These are phyloP conservation scores for Hippoglossus hippoglossus DNA, from an alignment of 2,797 vertebrate genomes.

Conservation along the genomic window DNA sequence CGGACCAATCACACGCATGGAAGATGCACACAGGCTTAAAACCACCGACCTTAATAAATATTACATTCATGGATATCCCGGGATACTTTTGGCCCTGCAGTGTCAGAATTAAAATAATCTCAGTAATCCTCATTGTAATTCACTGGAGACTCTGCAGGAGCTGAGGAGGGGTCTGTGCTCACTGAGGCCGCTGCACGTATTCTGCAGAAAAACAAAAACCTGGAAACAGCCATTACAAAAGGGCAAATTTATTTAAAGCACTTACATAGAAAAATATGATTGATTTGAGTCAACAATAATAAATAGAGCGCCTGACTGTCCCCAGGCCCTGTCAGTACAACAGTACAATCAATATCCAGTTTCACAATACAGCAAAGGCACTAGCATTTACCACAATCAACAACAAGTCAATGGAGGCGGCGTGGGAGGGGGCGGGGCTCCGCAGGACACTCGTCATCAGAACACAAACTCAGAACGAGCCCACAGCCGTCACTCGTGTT, in stretches of 20 bases:
- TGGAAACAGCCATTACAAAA: constrained; percentile 66
- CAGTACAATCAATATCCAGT: constrained; percentile 87
- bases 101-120: not conserved
- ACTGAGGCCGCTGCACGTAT: not conserved
- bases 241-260: constrained; percentile 89
- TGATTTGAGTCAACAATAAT: constrained; percentile 87
- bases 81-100: not conserved
- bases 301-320: constrained; percentile 83
- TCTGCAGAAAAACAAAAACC: constrained; percentile 26
- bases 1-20: constrained; percentile 50
- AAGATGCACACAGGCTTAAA: constrained; percentile 34
- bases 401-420: constrained; percentile 71
- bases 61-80: not conserved
- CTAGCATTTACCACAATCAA: constrained; percentile 85
- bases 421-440: constrained; percentile 1
- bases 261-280: constrained; percentile 90
- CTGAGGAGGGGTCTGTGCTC: no score
- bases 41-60: constrained; percentile 21
- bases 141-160: not conserved
- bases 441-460: no score
- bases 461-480: no score
- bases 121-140: constrained; percentile 5
- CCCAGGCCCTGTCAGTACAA: constrained; percentile 80
- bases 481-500: no score
- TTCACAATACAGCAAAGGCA: constrained; percentile 88